phyloP scores from a whole-genome alignment of 2,888 invertebrate genomes.

The Blomia tropicalis region DNA sequence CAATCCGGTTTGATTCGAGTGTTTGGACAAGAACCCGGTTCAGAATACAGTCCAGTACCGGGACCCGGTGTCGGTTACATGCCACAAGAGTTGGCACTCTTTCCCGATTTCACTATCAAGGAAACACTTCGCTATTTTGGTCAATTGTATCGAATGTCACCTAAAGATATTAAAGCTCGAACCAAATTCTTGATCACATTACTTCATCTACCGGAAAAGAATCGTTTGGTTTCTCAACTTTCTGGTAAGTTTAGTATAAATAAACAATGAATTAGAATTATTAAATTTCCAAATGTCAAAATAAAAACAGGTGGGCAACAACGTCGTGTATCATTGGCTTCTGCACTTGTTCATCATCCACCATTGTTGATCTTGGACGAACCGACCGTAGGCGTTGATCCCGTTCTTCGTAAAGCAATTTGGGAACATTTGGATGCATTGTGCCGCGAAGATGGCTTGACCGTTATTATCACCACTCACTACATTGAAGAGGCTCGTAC shows the following conservation, averaged over 20 bases:
- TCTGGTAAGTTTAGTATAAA: slow-evolving; percentile 11
- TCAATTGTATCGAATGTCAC: slow-evolving; percentile 35
- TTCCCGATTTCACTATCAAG: slow-evolving; percentile 34
- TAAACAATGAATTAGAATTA: neutral
- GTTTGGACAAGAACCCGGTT: slow-evolving; percentile 72
- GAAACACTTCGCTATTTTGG: slow-evolving; percentile 38
- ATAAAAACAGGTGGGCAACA: slow-evolving; percentile 70
- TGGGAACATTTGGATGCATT: slow-evolving; percentile 37
- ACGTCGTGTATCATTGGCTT: slow-evolving; percentile 74
- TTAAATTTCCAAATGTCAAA: neutral
- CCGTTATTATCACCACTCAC: slow-evolving; percentile 52
- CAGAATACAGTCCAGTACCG: slow-evolving; percentile 73
- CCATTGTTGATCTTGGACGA: slow-evolving; percentile 78
- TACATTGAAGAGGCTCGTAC: slow-evolving; percentile 74
- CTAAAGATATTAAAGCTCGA: slow-evolving; percentile 30
- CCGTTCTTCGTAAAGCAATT: slow-evolving; percentile 48
- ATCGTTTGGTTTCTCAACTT: slow-evolving; percentile 42
- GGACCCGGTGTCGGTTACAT: slow-evolving; percentile 88
- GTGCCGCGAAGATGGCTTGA: slow-evolving; percentile 33
- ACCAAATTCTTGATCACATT: slow-evolving; percentile 36
- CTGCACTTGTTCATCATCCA: slow-evolving; percentile 79
- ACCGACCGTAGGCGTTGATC: slow-evolving; percentile 83
- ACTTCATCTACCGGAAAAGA: slow-evolving; percentile 35
- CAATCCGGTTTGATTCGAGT: slow-evolving; percentile 77
- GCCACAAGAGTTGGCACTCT: slow-evolving; percentile 48